Evolutionary conservation across 2,888 invertebrate species (phyloP).

Genomic region (Hydrotaea diabolus): DNA sequence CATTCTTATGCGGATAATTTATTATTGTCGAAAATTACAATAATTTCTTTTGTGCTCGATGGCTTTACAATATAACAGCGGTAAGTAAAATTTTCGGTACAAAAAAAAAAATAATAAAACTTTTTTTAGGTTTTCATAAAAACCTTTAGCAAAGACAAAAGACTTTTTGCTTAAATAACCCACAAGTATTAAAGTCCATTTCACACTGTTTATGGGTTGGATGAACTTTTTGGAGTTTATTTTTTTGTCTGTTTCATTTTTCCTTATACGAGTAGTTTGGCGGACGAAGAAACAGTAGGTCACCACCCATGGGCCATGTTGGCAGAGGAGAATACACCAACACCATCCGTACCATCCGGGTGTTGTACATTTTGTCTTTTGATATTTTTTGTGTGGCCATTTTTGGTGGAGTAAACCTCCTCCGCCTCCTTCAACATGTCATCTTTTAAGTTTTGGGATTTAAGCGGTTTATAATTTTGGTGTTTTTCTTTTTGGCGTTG

Average conservation of each 20-base stretch:
- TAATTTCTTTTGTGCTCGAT: conserved; percentile 41
- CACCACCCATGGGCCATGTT: conserved; percentile 60
- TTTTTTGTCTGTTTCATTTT: not conserved
- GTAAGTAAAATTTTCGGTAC: not conserved
- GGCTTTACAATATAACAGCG: conserved; percentile 24
- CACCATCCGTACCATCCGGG: conserved; percentile 3
- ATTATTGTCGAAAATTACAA: conserved; percentile 63
- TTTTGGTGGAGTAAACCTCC: not conserved
- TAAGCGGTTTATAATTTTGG: conserved; percentile 6
- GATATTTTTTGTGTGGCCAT: too few relatives aligned
- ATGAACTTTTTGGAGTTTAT: conserved; percentile 25
- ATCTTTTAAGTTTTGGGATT: conserved; percentile 50
- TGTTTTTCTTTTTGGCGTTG: not conserved
- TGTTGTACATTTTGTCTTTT: not conserved
- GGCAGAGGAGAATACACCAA: conserved; percentile 17
- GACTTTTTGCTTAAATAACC: not conserved
- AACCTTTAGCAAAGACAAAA: not conserved
- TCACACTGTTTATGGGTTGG: conserved; percentile 21
- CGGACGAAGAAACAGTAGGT: conserved; percentile 50
- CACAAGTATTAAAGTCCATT: not conserved
- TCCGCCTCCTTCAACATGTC: conserved; percentile 50
- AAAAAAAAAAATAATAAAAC: conserved; percentile 5
- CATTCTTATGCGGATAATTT: conserved; percentile 52
- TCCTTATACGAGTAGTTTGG: too few relatives aligned
- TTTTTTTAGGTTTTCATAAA: not conserved